Conservation (phyloP, 2,797 vertebrate species). For the Manis pentadactyla region DNA sequence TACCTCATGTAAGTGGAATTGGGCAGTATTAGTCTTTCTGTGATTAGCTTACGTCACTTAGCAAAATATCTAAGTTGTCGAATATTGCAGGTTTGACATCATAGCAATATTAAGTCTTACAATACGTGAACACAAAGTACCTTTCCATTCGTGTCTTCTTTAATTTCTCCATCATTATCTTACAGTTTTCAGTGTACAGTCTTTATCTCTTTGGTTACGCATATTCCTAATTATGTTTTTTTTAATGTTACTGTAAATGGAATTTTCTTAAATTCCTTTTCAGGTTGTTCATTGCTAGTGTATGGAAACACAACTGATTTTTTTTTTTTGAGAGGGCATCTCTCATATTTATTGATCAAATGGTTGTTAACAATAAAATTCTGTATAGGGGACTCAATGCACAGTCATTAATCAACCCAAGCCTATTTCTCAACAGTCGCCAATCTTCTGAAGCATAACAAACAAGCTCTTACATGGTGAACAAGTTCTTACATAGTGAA, state of each 20-base stretch:
- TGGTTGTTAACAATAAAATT: too few species aligned
- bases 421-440: too few species aligned
- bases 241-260: neutral
- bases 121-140: neutral
- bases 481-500: too few species aligned
- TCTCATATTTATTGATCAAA: too few species aligned
- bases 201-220: conserved; percentile 41
- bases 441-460: too few species aligned
- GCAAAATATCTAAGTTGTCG: neutral
- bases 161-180: conserved; percentile 34
- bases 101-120: neutral
- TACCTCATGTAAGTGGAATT: neutral
- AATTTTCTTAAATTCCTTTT: conserved; percentile 62
- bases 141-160: conserved; percentile 46
- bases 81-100: neutral
- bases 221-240: conserved; percentile 47
- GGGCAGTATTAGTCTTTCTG: neutral
- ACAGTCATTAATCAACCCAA: too few species aligned
- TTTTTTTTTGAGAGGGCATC: too few species aligned
- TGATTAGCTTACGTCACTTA: neutral
- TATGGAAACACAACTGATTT: conserved; percentile 32
- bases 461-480: too few species aligned
- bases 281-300: neutral
- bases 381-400: too few species aligned
- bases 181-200: neutral